Evolutionary conservation across 2,113 vertebrate genomes (phyloP).

Genomic region (Synodontis membranacea): DNA sequence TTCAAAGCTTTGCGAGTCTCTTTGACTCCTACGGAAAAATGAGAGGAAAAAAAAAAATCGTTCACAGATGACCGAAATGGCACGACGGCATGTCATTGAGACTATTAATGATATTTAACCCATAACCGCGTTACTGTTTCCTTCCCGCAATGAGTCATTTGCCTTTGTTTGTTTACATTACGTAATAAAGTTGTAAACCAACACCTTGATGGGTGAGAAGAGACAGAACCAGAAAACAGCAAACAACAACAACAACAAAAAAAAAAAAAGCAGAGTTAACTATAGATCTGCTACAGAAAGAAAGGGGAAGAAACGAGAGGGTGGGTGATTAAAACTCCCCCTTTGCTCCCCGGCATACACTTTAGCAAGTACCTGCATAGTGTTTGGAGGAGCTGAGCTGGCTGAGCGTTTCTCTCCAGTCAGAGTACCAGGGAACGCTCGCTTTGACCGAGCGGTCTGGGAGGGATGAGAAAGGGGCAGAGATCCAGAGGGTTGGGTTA

Average conservation of each 20-base stretch:
- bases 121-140: background rate
- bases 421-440: constrained; percentile 89
- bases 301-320: background rate
- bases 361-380: constrained; percentile 82
- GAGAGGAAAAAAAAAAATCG: background rate
- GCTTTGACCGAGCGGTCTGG: constrained; percentile 90
- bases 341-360: constrained; percentile 45
- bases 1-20: background rate
- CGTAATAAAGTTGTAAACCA: constrained; percentile 25
- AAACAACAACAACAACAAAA: background rate
- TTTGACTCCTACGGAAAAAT: background rate
- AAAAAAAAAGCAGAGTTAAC: background rate
- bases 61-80: background rate
- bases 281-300: constrained; percentile 36
- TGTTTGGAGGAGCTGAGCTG: constrained; percentile 83
- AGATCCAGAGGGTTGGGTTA: constrained; percentile 61
- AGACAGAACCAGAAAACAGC: background rate
- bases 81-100: background rate
- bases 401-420: constrained; percentile 88
- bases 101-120: background rate
- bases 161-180: background rate
- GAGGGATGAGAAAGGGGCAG: constrained; percentile 66
- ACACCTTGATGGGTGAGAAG: constrained; percentile 17
- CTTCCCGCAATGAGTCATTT: constrained; percentile 48
- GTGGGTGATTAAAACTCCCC: constrained; percentile 19